A percentile compares a stretch with the other conserved stretches of the same genome.
phyloP scores from a whole-genome alignment of 2,888 invertebrate genomes.

The Tanypteryx hageni region DNA sequence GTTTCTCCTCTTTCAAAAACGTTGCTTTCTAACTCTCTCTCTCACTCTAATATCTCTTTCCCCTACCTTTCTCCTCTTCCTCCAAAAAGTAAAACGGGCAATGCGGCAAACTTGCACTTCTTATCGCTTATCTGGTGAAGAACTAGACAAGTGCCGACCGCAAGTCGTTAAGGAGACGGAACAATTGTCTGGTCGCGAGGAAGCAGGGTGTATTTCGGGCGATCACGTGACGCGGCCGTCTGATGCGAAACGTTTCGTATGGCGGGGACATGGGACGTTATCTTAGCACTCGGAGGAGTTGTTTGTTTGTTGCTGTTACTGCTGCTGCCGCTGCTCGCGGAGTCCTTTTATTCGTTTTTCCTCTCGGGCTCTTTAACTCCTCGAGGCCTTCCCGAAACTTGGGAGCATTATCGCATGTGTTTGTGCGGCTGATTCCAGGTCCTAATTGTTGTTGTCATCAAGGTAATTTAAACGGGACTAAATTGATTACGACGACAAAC shows the following conservation, averaged over 20 bases:
- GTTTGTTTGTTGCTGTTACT: neutral
- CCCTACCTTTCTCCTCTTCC: neutral
- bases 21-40: too few relatives aligned
- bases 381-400: neutral
- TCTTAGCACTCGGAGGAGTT: neutral
- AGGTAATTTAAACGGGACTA: neutral
- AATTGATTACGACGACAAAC: neutral
- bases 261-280: neutral
- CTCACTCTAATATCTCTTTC: neutral
- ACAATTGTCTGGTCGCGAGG: constrained; percentile 12
- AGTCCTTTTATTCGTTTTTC: neutral
- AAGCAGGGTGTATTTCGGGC: neutral
- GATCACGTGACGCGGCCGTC: neutral
- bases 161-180: neutral
- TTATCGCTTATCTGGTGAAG: constrained; percentile 44
- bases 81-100: neutral
- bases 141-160: neutral
- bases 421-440: neutral
- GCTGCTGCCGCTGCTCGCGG: neutral
- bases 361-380: neutral
- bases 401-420: neutral
- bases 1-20: too few relatives aligned
- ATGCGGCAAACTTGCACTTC: constrained; percentile 29
- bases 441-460: neutral
- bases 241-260: neutral